These are phyloP conservation scores for Cassiopea andromeda DNA, from an alignment of 30 jellyfish, hydroid and myxozoan species.

Conservation along the genomic window DNA sequence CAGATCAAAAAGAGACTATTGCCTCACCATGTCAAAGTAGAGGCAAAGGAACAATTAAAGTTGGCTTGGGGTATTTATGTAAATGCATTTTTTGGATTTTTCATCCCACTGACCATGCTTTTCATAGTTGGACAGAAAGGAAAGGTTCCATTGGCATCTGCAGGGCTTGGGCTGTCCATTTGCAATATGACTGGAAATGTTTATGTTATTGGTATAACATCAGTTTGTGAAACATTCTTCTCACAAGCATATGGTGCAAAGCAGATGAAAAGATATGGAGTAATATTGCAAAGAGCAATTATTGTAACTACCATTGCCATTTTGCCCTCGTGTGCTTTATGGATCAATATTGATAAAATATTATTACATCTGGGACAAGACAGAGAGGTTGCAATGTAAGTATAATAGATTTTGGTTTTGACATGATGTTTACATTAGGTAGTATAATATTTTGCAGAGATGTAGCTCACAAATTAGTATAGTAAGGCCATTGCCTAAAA, in stretches of 20 bases:
- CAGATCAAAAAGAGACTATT: slow-evolving; percentile 29
- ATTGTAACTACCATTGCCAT: slow-evolving; percentile 25
- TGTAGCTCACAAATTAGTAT: not conserved
- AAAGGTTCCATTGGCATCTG: slow-evolving; percentile 49
- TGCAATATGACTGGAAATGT: slow-evolving; percentile 61
- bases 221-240: slow-evolving; percentile 60
- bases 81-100: slow-evolving; percentile 31
- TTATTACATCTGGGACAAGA: slow-evolving; percentile 55
- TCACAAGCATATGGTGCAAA: slow-evolving; percentile 77
- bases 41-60: slow-evolving; percentile 23
- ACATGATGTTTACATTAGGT: not conserved
- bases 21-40: slow-evolving; percentile 35
- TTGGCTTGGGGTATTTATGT: slow-evolving; percentile 53
- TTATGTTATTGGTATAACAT: slow-evolving; percentile 34
- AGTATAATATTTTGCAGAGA: not conserved
- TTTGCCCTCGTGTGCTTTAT: slow-evolving; percentile 54
- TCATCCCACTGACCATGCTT: slow-evolving; percentile 40
- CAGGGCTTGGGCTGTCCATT: slow-evolving; percentile 61
- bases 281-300: slow-evolving; percentile 55
- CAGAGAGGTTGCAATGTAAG: slow-evolving; percentile 60
- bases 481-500: not conserved
- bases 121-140: slow-evolving; percentile 62
- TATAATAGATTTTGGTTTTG: not conserved
- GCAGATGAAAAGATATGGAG: slow-evolving; percentile 56
- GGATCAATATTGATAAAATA: slow-evolving; percentile 58